phyloP scores from a whole-genome alignment of 2,797 vertebrate genomes.

The Mormyrus hasselquistii region DNA sequence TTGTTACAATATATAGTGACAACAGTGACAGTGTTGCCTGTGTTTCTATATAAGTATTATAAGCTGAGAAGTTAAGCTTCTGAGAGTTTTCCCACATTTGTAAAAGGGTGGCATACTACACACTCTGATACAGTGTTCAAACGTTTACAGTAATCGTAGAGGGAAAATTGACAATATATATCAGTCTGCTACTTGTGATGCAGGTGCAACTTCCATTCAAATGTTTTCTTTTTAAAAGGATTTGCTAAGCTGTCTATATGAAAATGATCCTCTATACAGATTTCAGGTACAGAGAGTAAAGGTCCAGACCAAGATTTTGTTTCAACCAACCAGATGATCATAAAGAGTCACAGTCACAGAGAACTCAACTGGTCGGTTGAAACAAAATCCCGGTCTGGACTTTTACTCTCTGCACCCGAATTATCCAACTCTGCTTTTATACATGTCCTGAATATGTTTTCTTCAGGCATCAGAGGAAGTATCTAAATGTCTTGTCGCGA shows the following conservation, averaged over 20 bases:
- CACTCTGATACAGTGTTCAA: neutral
- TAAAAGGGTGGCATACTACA: neutral
- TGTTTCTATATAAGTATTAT: neutral
- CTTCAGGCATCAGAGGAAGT: conserved; percentile 89
- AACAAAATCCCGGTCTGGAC: neutral
- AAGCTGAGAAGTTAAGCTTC: neutral
- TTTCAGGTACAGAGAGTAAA: neutral
- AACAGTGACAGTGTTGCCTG: neutral
- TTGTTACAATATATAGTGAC: neutral
- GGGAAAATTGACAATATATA: neutral
- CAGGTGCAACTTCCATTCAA: neutral
- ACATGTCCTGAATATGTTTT: neutral
- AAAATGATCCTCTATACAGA: neutral
- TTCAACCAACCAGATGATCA: neutral
- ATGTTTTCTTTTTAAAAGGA: neutral
- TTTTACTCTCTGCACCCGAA: neutral
- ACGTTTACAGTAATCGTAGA: neutral
- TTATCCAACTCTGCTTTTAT: neutral
- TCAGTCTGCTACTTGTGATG: neutral
- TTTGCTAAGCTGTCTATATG: neutral
- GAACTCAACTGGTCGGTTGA: neutral
- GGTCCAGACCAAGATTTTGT: neutral
- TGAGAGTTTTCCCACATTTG: neutral
- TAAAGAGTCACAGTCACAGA: neutral
- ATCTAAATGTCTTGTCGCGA: conserved; percentile 89